Evolutionary conservation across 92 coral and sea anemone species (phyloP).

Genomic region (Phymanthus crucifer): DNA sequence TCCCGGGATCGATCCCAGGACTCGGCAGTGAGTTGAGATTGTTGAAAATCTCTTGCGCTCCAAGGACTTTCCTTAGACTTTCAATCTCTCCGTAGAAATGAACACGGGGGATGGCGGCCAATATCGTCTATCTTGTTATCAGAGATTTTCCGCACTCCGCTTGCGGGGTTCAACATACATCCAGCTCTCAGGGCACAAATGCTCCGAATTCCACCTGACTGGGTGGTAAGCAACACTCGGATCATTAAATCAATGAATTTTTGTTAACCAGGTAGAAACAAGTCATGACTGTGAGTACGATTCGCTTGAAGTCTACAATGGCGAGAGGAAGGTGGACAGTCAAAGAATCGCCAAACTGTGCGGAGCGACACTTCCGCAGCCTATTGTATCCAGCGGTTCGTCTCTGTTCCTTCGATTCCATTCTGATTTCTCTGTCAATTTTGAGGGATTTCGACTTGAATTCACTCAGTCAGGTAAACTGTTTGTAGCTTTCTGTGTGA

Average conservation of each 20-base stretch:
- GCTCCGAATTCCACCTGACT: too few species aligned
- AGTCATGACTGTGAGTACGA: slow-evolving; percentile 84
- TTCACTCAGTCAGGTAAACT: slow-evolving; percentile 26
- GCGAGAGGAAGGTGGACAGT: slow-evolving; percentile 41
- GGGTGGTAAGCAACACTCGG: too few species aligned
- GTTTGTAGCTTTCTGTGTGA: not conserved
- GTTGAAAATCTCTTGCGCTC: not conserved
- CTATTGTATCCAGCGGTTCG: slow-evolving; percentile 68
- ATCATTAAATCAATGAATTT: too few species aligned
- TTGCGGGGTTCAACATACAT: too few species aligned
- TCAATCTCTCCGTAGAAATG: too few species aligned
- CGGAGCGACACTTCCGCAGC: slow-evolving; percentile 50
- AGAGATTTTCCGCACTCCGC: too few species aligned
- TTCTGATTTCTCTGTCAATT: slow-evolving; percentile 73
- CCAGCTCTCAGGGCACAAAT: too few species aligned
- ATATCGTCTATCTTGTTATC: too few species aligned
- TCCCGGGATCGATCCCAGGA: not conserved
- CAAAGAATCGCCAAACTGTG: slow-evolving; percentile 73
- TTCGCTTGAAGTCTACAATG: slow-evolving; percentile 78
- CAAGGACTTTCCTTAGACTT: too few species aligned
- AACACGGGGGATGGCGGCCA: too few species aligned
- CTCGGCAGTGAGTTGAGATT: too few species aligned
- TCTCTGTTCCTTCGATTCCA: slow-evolving; percentile 69
- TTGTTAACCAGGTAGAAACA: slow-evolving; percentile 83
- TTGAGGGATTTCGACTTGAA: slow-evolving; percentile 73